phyloP scores from a whole-genome alignment of 2,888 invertebrate species.

The Glaucopsyche alexis region DNA sequence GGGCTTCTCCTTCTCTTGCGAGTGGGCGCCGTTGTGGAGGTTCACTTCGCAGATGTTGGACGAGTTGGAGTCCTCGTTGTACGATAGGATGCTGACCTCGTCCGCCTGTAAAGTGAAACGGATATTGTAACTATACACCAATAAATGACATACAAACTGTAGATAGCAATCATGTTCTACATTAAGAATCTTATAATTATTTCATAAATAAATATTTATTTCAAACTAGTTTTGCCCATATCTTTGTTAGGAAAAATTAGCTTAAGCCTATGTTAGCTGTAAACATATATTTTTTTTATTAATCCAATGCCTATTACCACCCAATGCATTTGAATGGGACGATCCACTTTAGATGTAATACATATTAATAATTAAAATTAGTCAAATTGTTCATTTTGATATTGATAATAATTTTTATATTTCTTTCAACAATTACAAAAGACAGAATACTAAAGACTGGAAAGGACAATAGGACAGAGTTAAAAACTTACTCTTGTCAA shows the following conservation, averaged over 20 bases:
- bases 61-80: conserved; percentile 74
- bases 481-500: conserved; percentile 26
- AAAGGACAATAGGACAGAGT: not conserved
- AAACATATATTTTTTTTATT: too few relatives aligned
- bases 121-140: not conserved
- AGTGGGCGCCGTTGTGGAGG: conserved; percentile 51
- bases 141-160: not conserved
- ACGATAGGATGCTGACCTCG: conserved; percentile 65
- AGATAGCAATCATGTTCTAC: too few relatives aligned
- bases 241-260: too few relatives aligned
- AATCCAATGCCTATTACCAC: too few relatives aligned
- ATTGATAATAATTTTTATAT: not conserved
- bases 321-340: too few relatives aligned
- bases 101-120: conserved; percentile 54
- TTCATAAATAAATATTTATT: too few relatives aligned
- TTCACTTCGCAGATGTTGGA: conserved; percentile 68
- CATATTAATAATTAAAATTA: too few relatives aligned
- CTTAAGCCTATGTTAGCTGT: too few relatives aligned
- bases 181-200: too few relatives aligned
- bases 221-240: too few relatives aligned
- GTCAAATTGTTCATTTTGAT: not conserved
- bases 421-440: not conserved
- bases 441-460: conserved; percentile 10
- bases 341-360: too few relatives aligned
- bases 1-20: conserved; percentile 37